Percentiles rank a stretch among this genome's conserved stretches.
Conservation (phyloP, 2,797 vertebrate genomes). For the Erpetoichthys calabaricus region DNA sequence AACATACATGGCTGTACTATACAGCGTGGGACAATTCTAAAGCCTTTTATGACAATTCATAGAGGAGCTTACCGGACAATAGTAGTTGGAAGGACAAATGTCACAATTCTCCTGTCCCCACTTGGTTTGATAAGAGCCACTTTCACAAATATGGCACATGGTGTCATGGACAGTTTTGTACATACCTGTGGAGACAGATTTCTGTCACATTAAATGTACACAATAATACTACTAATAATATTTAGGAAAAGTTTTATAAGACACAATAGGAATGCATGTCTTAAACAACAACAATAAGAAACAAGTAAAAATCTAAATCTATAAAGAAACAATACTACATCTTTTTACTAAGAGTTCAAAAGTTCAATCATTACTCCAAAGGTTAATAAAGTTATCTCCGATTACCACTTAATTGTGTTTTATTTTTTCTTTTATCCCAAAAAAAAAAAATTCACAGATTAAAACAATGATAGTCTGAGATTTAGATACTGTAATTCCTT, state of each 20-base stretch:
- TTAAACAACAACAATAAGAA: no score
- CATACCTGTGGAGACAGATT: conserved; percentile 43
- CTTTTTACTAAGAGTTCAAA: not conserved
- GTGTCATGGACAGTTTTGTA: conserved; percentile 50
- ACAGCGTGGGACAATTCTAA: no score
- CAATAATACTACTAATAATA: not conserved
- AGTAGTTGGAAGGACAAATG: conserved; percentile 71
- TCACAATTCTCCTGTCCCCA: conserved; percentile 60
- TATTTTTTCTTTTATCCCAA: no score
- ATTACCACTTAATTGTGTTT: no score
- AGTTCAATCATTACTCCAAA: conserved; percentile 6
- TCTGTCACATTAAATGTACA: not conserved
- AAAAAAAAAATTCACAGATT: no score
- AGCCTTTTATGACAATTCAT: not conserved
- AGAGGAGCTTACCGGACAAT: conserved; percentile 66
- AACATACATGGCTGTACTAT: no score
- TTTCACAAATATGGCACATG: conserved; percentile 57
- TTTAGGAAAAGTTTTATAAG: not conserved
- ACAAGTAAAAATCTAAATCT: no score
- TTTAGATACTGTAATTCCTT: no score
- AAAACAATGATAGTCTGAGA: no score
- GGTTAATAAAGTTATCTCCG: no score
- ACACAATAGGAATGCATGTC: no score
- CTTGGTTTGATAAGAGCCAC: conserved; percentile 60
- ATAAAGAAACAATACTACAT: no score